Conservation (phyloP, 2,797 vertebrate genomes). For the Xiphorhynchus erythropygius region DNA sequence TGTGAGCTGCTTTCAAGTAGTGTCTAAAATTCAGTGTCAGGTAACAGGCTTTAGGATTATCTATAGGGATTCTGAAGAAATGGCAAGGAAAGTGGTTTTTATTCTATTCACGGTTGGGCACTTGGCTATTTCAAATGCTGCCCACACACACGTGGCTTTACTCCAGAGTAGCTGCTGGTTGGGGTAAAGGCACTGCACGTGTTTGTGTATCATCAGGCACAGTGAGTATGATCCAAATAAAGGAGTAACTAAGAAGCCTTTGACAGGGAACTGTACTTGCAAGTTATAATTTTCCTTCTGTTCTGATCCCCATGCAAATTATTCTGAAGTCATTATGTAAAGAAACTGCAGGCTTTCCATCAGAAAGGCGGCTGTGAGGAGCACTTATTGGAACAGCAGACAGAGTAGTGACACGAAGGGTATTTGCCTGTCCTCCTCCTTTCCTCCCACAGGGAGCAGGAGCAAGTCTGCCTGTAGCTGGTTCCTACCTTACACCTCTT, state of each 20-base stretch:
- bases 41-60: not conserved
- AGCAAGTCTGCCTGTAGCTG: not conserved
- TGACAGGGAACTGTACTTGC: not conserved
- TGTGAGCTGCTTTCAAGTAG: not conserved
- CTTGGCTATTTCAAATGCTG: not conserved
- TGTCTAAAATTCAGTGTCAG: not conserved
- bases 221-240: not conserved
- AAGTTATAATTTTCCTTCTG: conserved; percentile 42
- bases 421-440: conserved; percentile 21
- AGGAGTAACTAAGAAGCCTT: not conserved
- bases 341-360: conserved; percentile 5
- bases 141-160: rapidly evolving
- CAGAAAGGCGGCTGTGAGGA: not conserved
- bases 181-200: not conserved
- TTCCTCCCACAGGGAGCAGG: conserved; percentile 9
- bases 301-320: conserved; percentile 31
- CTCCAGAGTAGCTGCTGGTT: not conserved
- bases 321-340: conserved; percentile 46
- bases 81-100: not conserved
- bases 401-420: not conserved
- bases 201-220: not conserved
- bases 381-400: not conserved
- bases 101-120: not conserved
- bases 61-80: not conserved
- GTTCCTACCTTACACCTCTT: not conserved